A percentile compares a stretch with the other conserved stretches of the same genome.
phyloP scores from a whole-genome alignment of 1,140 invertebrate genomes.

The Lutraria rhynchaena region DNA sequence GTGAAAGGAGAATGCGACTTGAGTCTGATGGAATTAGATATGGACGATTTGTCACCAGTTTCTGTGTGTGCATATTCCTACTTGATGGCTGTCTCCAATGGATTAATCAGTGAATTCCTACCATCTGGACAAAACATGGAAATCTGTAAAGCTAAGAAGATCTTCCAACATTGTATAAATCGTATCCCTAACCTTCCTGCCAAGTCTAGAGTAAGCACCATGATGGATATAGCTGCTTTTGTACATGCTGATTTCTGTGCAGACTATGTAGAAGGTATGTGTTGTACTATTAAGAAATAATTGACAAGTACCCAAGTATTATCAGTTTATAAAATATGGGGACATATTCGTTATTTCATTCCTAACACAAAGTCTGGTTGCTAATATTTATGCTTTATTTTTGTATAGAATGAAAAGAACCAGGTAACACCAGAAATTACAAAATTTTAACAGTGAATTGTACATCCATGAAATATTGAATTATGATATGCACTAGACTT shows the following conservation, averaged over 20 bases:
- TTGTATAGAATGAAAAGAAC: too few species aligned
- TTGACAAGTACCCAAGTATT: too few species aligned
- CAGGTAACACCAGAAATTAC: too few species aligned
- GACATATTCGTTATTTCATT: too few species aligned
- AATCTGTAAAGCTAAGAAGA: not conserved
- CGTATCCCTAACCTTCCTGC: not conserved
- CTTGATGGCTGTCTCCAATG: conserved; percentile 1
- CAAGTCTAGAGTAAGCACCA: not conserved
- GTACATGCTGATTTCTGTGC: conserved; percentile 10
- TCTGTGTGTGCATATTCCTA: not conserved
- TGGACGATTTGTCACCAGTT: not conserved
- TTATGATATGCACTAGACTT: too few species aligned
- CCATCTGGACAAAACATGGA: not conserved
- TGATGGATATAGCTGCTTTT: conserved; percentile 5
- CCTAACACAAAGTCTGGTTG: too few species aligned
- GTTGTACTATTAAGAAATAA: too few species aligned
- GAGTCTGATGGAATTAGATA: not conserved
- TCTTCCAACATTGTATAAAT: conserved; percentile 6
- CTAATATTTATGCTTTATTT: too few species aligned
- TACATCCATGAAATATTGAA: too few species aligned
- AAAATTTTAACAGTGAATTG: too few species aligned
- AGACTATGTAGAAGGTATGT: conserved; percentile 4
- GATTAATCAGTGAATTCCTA: not conserved
- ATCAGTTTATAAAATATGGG: too few species aligned
- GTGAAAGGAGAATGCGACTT: not conserved